phyloP scores from a whole-genome alignment of 2,797 vertebrate species.

The Cossypha dichroa region DNA sequence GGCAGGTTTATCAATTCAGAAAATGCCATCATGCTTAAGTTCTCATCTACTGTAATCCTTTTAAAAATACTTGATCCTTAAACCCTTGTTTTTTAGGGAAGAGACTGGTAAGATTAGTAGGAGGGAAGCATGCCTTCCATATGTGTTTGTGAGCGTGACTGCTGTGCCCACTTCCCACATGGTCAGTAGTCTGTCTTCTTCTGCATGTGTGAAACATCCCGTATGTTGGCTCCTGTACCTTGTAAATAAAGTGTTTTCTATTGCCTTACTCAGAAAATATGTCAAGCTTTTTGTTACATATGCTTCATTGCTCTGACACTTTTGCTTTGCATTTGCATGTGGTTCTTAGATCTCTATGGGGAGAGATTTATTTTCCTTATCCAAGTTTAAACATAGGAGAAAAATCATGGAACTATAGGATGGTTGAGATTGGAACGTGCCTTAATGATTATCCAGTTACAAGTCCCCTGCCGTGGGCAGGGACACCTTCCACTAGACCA shows the following conservation, averaged over 20 bases:
- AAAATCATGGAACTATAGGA: background rate
- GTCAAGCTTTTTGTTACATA: conserved; percentile 7
- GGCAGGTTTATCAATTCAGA: background rate
- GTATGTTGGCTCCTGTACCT: conserved; percentile 24
- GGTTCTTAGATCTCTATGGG: background rate
- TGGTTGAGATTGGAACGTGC: background rate
- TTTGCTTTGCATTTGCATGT: background rate
- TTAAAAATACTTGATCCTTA: background rate
- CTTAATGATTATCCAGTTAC: background rate
- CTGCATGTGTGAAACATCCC: conserved; percentile 46
- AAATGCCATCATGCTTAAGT: background rate
- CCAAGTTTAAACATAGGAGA: background rate
- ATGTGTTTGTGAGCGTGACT: background rate
- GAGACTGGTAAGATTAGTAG: background rate
- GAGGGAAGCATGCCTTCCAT: conserved; percentile 15
- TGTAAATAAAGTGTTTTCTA: conserved; percentile 39
- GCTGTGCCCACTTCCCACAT: conserved; percentile 55
- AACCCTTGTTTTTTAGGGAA: conserved; percentile 5
- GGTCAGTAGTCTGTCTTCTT: conserved; percentile 42
- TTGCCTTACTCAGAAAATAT: conserved; percentile 58
- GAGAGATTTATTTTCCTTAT: background rate
- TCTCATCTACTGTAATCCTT: background rate
- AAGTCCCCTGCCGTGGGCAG: background rate
- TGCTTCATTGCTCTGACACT: conserved; percentile 5
- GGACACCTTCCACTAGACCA: background rate